Base-by-base conservation (phyloP, 2,113 vertebrate genomes). In the Plestiodon gilberti region DNA sequence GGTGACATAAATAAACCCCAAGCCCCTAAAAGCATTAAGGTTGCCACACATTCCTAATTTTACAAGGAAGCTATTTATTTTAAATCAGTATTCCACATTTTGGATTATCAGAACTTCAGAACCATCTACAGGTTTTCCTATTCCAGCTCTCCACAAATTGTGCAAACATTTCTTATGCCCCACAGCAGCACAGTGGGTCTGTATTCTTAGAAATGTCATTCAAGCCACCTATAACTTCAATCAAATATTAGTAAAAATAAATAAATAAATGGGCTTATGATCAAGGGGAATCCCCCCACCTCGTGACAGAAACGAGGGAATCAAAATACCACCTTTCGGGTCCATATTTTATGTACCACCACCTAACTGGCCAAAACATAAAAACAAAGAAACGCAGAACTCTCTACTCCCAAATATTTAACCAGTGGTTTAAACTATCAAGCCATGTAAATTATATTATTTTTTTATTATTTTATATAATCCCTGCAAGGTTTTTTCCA, bases 1-100 rank as follows among this genome's bases (percentile, higher is more conserved):
- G 91, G 22, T 71, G 86, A 91, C 90, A 93, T 22, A 94, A 93
- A 94, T 93, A 94, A 92, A 91, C 87, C 30, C 70, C 8, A 30
- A 81, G 84, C 84, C 70, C 64, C 64, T 0, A 76, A 23, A 67
- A 81, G 85, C 61, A 40, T 52, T 65, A 81, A 38, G 48, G 25
- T 20, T 52, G 30, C 59, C 78, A 38, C 40, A 52, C 67, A 67
- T 67, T 78, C 73, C 70, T 78, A 18, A 22, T 75, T 75, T n/a
- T 65, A 65, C 38, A 64, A 35, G 30, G 33, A 69, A 69, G 30
- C 43, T 35, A 2, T 22, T 20, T 7, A 79, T 40, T 65, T 81
- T 81, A 40, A 77, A 55, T 43, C 3, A 84, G n/a, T 69, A 35
- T 23, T 15, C 70, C 22, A 10, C 18, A 65, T 75, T 52, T 64